Conservation (phyloP, 2,797 vertebrate genomes). For the Pelodytes ibericus region DNA sequence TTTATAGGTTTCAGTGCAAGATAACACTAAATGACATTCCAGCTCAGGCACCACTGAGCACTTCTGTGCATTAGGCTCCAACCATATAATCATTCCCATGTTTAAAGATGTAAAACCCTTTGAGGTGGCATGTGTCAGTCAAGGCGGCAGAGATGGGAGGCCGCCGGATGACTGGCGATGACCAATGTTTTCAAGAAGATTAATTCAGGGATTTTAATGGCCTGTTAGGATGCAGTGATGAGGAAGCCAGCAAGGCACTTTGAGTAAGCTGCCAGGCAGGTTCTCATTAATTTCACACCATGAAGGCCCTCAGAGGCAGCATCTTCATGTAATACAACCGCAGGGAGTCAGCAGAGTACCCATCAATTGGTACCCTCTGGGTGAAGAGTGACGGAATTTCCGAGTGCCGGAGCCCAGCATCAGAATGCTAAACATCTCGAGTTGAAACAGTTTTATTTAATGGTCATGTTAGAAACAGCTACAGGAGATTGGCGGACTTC, state of each 20-base stretch:
- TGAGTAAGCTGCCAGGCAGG: constrained; percentile 35
- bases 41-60: constrained; percentile 22
- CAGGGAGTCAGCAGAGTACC: constrained; percentile 28
- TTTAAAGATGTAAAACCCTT: constrained; percentile 8
- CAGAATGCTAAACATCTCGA: constrained; percentile 8
- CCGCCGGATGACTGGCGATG: constrained; percentile 16
- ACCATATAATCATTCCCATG: constrained; percentile 1
- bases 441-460: not conserved
- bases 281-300: constrained; percentile 44
- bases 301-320: constrained; percentile 36
- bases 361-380: constrained; percentile 37
- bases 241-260: constrained; percentile 38
- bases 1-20: constrained; percentile 1
- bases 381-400: constrained; percentile 40
- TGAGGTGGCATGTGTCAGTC: constrained; percentile 37
- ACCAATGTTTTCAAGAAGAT: constrained; percentile 43
- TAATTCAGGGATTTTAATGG: constrained; percentile 47
- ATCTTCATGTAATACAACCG: constrained; percentile 47
- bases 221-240: constrained; percentile 44
- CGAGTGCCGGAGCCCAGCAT: not conserved
- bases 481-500: not conserved
- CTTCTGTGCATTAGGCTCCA: constrained; percentile 3
- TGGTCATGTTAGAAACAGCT: not conserved
- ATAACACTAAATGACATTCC: constrained; percentile 17
- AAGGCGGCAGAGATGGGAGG: constrained; percentile 15